A percentile compares a stretch with the other conserved stretches of the same genome.
Conservation (phyloP, 30 jellyfish, hydroid and myxozoan species). For the Chrysaora quinquecirrha region DNA sequence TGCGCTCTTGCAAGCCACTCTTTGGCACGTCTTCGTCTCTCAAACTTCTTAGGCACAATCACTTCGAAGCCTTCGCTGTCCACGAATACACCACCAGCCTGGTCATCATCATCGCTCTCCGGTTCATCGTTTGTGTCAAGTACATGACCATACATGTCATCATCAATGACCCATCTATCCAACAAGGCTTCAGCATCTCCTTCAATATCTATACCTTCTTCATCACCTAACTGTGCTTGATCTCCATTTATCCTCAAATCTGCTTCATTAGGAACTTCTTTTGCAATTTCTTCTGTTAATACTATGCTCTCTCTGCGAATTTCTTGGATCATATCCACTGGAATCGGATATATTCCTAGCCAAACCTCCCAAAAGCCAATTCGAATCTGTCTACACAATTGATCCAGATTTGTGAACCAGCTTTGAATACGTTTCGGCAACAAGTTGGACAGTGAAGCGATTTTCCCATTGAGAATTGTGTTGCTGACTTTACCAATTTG, state of each 20-base stretch:
- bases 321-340: slow-evolving; percentile 1
- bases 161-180: slow-evolving; percentile 75
- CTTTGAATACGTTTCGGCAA: background rate
- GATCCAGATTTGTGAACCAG: background rate
- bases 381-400: background rate
- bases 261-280: background rate
- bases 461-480: background rate
- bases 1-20: slow-evolving; percentile 4
- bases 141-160: background rate
- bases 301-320: background rate
- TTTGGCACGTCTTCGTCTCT: slow-evolving; percentile 35
- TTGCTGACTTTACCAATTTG: background rate
- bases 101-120: background rate
- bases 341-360: slow-evolving; percentile 5
- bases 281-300: background rate
- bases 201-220: slow-evolving; percentile 41
- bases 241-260: background rate
- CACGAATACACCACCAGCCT: slow-evolving; percentile 29
- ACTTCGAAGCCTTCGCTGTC: slow-evolving; percentile 54
- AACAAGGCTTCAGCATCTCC: slow-evolving; percentile 77
- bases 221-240: background rate
- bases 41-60: slow-evolving; percentile 45
- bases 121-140: background rate
- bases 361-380: slow-evolving; percentile 2
- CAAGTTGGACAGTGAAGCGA: background rate